Percentiles rank a stretch among this genome's conserved stretches.
phyloP scores from a whole-genome alignment of 2,797 vertebrate species.

The Gadopsis marmoratus region DNA sequence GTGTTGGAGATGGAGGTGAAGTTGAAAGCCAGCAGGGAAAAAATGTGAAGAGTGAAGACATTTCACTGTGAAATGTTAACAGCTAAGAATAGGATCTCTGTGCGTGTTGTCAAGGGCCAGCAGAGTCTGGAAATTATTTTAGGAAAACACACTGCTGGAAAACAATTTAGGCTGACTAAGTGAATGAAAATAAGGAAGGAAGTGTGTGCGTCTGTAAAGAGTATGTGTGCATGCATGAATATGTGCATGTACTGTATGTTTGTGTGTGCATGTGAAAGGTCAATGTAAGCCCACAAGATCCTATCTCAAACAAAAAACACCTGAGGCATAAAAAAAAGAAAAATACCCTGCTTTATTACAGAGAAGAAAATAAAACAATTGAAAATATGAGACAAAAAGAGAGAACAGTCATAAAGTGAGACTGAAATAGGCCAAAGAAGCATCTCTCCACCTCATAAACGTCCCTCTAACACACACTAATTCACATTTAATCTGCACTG shows the following conservation, averaged over 20 bases:
- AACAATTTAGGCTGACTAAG: constrained; percentile 42
- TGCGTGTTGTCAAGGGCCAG: constrained; percentile 20
- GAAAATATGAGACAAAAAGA: neutral
- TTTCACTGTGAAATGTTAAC: constrained; percentile 57
- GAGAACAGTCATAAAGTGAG: neutral
- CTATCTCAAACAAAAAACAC: neutral
- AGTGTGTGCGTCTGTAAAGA: constrained; percentile 18
- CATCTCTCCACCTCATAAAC: neutral
- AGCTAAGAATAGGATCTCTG: constrained; percentile 57
- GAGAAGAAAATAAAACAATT: neutral
- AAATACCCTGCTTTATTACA: neutral
- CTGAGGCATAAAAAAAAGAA: neutral
- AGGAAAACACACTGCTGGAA: constrained; percentile 49
- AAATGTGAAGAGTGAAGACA: constrained; percentile 32
- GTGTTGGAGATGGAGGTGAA: constrained; percentile 24
- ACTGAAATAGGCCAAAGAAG: neutral
- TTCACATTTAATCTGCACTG: constrained; percentile 19
- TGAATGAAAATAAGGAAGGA: constrained; percentile 48
- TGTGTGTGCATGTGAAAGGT: constrained; percentile 8
- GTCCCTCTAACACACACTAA: neutral
- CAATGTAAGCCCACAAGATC: neutral
- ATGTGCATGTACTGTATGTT: neutral
- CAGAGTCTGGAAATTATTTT: constrained; percentile 50
- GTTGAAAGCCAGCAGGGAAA: constrained; percentile 29
- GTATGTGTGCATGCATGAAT: neutral